Evolutionary conservation across 2,797 vertebrate species (phyloP).

Genomic region (Sciaenops ocellatus): DNA sequence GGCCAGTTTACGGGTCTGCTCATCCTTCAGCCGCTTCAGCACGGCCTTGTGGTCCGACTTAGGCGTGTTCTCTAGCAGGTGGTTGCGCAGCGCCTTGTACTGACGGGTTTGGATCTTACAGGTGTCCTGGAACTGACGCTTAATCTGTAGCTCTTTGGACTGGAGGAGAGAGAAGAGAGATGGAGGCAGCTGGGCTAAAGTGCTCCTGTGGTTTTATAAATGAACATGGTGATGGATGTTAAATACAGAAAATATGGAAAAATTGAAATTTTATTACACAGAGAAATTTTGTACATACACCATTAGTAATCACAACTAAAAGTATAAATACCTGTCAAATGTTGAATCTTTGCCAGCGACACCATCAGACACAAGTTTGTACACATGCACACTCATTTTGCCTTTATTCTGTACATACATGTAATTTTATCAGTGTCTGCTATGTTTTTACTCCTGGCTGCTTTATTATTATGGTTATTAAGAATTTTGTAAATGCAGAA

Average conservation of each 20-base stretch:
- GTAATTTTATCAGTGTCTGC: neutral
- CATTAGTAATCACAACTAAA: neutral
- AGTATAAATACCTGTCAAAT: slow-evolving; percentile 12
- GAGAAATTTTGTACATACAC: too few relatives aligned
- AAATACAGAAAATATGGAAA: neutral
- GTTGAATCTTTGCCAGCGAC: slow-evolving; percentile 13
- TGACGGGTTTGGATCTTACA: slow-evolving; percentile 97
- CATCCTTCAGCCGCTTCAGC: slow-evolving; percentile 94
- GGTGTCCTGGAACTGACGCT: slow-evolving; percentile 97
- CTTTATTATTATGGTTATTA: neutral
- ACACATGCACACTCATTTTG: neutral
- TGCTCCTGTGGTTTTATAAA: slow-evolving; percentile 37
- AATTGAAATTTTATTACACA: too few relatives aligned
- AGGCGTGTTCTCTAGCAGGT: slow-evolving; percentile 94
- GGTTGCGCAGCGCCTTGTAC: slow-evolving; percentile 94
- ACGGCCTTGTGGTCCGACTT: slow-evolving; percentile 95
- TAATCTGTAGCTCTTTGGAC: slow-evolving; percentile 97
- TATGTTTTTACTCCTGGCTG: neutral
- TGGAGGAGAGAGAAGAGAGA: slow-evolving; percentile 77
- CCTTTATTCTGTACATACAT: neutral
- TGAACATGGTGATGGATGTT: neutral
- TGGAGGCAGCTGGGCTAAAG: slow-evolving; percentile 68
- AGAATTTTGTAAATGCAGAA: neutral
- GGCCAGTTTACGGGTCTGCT: slow-evolving; percentile 95
- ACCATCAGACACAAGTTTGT: neutral